These are phyloP conservation scores for Temnothorax longispinosus DNA, from an alignment of 1,140 invertebrate genomes.

Conservation along the genomic window DNA sequence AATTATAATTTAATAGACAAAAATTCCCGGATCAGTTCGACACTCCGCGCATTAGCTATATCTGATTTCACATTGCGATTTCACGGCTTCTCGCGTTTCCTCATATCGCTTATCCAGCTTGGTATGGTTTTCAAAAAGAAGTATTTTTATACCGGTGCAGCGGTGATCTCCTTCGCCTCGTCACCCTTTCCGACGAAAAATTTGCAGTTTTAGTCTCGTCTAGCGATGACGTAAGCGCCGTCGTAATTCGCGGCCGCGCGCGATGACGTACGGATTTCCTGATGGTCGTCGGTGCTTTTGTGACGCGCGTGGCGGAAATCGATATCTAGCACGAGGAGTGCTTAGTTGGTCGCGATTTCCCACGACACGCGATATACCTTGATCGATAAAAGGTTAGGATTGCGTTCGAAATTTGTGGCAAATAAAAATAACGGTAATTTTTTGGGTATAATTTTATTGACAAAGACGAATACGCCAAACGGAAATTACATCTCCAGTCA, in stretches of 20 bases:
- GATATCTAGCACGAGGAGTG: background rate
- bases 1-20: background rate
- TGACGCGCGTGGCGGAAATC: constrained; percentile 43
- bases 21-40: background rate
- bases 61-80: background rate
- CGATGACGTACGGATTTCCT: constrained; percentile 43
- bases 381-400: constrained; percentile 21
- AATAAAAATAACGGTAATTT: background rate
- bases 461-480: background rate
- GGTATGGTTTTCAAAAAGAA: background rate
- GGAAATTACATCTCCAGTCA: background rate
- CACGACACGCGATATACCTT: constrained; percentile 18
- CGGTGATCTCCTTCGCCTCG: background rate
- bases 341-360: background rate
- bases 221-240: constrained; percentile 38
- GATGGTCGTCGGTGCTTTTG: constrained; percentile 44
- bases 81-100: background rate
- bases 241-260: constrained; percentile 32
- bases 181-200: background rate
- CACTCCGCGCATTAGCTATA: background rate
- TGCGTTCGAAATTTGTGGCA: background rate
- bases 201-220: constrained; percentile 27
- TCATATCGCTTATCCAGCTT: background rate
- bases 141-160: background rate
- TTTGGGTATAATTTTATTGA: background rate